Percentiles rank a stretch among this genome's conserved stretches.
Evolutionary conservation across 2,888 invertebrate genomes (phyloP).

Genomic region (Cerceris ruficornis): DNA sequence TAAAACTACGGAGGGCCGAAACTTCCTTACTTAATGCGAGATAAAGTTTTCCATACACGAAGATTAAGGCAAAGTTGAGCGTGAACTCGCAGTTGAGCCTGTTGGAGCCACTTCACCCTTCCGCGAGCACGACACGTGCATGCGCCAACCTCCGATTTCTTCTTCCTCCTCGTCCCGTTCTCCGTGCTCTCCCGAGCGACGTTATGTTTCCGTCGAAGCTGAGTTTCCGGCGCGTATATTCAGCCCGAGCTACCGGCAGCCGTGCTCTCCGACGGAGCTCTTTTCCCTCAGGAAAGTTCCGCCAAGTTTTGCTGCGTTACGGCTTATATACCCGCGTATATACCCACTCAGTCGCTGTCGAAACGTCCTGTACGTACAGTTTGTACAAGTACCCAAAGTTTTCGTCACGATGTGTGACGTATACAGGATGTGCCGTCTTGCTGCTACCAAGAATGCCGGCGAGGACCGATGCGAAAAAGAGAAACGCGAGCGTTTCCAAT

Average conservation of each 20-base stretch:
- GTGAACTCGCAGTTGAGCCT: conserved; percentile 44
- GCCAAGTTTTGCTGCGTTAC: conserved; percentile 67
- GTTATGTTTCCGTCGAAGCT: conserved; percentile 67
- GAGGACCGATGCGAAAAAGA: background rate
- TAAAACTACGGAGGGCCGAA: background rate
- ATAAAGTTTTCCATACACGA: conserved; percentile 37
- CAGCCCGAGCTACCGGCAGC: conserved; percentile 26
- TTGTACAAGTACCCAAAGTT: conserved; percentile 73
- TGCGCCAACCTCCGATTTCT: conserved; percentile 47
- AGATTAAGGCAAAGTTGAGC: conserved; percentile 49
- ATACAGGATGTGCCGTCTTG: conserved; percentile 17
- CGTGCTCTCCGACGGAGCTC: conserved; percentile 23
- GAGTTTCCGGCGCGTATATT: conserved; percentile 61
- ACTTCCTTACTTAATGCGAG: conserved; percentile 19
- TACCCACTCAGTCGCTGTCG: conserved; percentile 55
- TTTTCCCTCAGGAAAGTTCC: conserved; percentile 70
- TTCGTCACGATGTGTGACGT: conserved; percentile 65
- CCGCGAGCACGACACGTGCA: conserved; percentile 57
- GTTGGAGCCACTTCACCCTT: conserved; percentile 53
- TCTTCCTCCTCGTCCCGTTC: conserved; percentile 58
- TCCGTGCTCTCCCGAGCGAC: conserved; percentile 57
- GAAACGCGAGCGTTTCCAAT: background rate
- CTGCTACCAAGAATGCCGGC: background rate
- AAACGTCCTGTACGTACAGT: conserved; percentile 71
- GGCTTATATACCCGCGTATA: conserved; percentile 50